Conservation (phyloP, 2,113 vertebrate species). For the Sinosuthora webbiana region DNA sequence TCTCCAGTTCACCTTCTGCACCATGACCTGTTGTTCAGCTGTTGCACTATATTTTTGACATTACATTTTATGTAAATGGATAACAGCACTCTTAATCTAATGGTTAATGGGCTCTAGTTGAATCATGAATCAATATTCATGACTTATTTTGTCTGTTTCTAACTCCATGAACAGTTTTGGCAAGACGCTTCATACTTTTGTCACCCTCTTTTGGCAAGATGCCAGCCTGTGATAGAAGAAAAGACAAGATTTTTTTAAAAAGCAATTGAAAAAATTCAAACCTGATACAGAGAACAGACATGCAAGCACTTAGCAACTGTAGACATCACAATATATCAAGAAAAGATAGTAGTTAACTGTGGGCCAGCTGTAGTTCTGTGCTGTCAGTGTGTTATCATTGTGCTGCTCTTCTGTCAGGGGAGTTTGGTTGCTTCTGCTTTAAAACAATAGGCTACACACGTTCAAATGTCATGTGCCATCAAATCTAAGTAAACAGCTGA, state of each 20-base stretch:
- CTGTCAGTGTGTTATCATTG: not conserved
- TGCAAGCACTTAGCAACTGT: not conserved
- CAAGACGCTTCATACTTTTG: not conserved
- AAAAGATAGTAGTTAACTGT: not conserved
- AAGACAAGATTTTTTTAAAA: not conserved
- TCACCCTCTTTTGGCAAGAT: not conserved
- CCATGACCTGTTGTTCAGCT: not conserved
- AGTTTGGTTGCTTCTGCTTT: conserved; percentile 14
- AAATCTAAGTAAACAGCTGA: conserved; percentile 34
- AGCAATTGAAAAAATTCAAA: not conserved
- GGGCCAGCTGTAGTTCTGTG: not conserved
- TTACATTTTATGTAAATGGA: not conserved
- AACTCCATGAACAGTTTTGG: not conserved
- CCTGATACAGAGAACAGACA: not conserved
- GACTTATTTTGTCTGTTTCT: not conserved
- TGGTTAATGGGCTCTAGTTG: not conserved
- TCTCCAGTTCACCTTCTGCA: not conserved
- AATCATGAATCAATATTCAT: not conserved
- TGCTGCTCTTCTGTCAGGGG: not conserved
- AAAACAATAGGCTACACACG: conserved; percentile 25
- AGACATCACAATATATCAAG: not conserved
- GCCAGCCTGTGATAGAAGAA: not conserved
- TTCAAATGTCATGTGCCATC: conserved; percentile 40
- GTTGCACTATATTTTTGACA: not conserved
- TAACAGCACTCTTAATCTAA: not conserved